Conservation (phyloP, 2,113 vertebrate genomes). For the Plotosus lineatus region DNA sequence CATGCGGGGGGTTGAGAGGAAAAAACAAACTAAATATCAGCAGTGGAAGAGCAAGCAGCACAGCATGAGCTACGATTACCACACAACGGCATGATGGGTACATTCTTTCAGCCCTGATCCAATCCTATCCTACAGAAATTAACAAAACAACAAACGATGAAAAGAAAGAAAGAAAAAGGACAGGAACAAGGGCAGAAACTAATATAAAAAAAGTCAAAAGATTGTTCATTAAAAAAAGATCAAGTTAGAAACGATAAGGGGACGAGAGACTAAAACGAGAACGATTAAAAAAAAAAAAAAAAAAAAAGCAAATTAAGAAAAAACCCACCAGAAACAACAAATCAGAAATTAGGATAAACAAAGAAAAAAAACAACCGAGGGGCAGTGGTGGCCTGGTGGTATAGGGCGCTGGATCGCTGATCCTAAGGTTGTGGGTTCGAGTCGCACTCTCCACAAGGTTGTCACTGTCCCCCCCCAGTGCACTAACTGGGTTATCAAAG, state of each 20-base stretch:
- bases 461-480: no score
- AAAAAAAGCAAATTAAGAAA: background rate
- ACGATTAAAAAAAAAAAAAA: background rate
- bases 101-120: constrained; percentile 4
- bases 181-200: background rate
- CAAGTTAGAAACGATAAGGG: no score
- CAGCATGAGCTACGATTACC: constrained; percentile 24
- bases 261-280: background rate
- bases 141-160: background rate
- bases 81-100: constrained; percentile 8
- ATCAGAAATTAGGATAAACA: background rate
- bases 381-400: no score
- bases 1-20: background rate
- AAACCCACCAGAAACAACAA: background rate
- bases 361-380: background rate
- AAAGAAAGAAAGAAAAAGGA: background rate
- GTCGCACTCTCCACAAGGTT: no score
- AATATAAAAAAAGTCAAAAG: background rate
- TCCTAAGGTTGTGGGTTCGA: background rate
- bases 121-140: constrained; percentile 19
- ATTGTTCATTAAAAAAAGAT: background rate
- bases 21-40: constrained; percentile 17
- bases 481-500: no score
- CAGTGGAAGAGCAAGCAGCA: background rate
- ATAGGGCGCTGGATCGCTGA: no score